Conservation (phyloP, 2,888 invertebrate species). For the Rosalia funebris region DNA sequence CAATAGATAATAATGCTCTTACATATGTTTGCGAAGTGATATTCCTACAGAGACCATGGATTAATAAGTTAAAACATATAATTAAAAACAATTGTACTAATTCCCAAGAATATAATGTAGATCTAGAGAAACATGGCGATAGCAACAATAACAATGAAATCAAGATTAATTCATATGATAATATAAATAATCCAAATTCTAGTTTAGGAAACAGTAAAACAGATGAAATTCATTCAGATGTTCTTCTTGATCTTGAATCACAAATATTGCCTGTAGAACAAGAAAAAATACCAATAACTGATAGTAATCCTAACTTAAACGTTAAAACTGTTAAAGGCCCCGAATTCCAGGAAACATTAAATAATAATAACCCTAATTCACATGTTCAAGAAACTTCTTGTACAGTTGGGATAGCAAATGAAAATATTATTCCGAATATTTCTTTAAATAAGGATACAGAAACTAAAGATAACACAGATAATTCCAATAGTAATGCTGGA, state of each 20-base stretch:
- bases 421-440: no score
- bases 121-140: conserved; percentile 29
- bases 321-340: not conserved
- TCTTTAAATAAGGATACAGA: no score
- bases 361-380: no score
- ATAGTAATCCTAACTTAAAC: not conserved
- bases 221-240: conserved; percentile 50
- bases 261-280: conserved; percentile 52
- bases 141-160: not conserved
- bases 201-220: not conserved
- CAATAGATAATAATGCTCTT: conserved; percentile 48
- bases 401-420: no score
- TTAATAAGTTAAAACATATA: conserved; percentile 71
- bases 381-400: no score
- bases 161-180: not conserved
- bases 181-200: not conserved
- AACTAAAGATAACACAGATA: conserved; percentile 5
- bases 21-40: conserved; percentile 68
- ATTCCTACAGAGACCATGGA: conserved; percentile 75
- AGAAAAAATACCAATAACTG: not conserved
- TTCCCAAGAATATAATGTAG: conserved; percentile 61
- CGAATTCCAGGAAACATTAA: no score
- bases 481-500: not conserved
- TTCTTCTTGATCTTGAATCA: conserved; percentile 57
- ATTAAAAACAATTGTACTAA: conserved; percentile 74